phyloP scores from a whole-genome alignment of 1,140 invertebrate species.

The Drosophila nannoptera region DNA sequence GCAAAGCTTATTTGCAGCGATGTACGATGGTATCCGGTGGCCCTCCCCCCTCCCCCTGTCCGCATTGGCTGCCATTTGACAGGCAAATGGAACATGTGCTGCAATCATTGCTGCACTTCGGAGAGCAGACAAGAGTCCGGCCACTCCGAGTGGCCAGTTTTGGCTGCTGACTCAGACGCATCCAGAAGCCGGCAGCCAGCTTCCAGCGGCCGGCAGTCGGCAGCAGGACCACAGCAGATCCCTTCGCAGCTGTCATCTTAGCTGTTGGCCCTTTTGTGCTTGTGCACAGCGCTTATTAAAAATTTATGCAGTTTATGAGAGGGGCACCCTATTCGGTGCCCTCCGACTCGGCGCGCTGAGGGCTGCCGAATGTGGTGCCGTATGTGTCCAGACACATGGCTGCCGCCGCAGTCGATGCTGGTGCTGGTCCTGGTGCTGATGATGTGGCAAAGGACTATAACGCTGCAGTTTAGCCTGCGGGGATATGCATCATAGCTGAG shows the following conservation, averaged over 20 bases:
- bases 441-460: constrained; percentile 57
- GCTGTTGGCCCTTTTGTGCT: constrained; percentile 29
- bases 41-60: no score
- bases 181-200: constrained; percentile 1
- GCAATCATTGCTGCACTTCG: constrained; percentile 32
- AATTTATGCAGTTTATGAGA: constrained; percentile 68
- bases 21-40: no score
- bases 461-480: constrained; percentile 43
- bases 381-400: constrained; percentile 40
- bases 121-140: constrained; percentile 20
- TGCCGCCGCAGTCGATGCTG: constrained; percentile 9
- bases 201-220: constrained; percentile 2
- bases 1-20: constrained; percentile 7
- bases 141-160: constrained; percentile 47
- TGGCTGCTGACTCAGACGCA: constrained; percentile 32
- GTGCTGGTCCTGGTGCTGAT: constrained; percentile 28
- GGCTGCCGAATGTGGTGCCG: constrained; percentile 4
- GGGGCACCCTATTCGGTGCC: constrained; percentile 7
- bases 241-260: constrained; percentile 15
- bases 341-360: neutral
- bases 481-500: constrained; percentile 36
- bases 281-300: constrained; percentile 65
- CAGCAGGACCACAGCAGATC: neutral
- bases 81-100: constrained; percentile 41
- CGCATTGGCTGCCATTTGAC: constrained; percentile 17